These are phyloP conservation scores for Mus pahari DNA, from an alignment of 2,113 vertebrate species.

Conservation along the genomic window DNA sequence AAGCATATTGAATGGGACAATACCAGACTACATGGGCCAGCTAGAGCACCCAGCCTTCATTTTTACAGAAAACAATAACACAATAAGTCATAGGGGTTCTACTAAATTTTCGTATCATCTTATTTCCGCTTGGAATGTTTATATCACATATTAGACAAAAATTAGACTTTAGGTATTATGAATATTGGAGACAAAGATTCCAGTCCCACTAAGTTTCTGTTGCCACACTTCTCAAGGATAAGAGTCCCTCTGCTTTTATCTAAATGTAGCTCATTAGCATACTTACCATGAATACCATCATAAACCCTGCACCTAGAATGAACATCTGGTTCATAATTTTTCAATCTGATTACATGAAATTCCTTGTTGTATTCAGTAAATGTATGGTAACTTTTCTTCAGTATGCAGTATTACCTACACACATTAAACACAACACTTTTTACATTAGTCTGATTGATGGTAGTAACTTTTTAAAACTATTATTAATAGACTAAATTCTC, in stretches of 20 bases:
- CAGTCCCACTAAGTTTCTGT: background rate
- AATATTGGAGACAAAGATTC: background rate
- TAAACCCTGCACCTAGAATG: too few species aligned
- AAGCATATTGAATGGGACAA: background rate
- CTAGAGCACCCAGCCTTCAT: background rate
- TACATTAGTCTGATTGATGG: background rate
- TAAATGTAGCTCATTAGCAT: background rate
- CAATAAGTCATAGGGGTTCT: background rate
- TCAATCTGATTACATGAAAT: background rate
- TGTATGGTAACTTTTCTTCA: background rate
- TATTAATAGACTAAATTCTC: background rate
- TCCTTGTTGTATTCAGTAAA: background rate
- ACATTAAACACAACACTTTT: background rate
- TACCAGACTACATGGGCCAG: too few species aligned
- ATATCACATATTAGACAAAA: background rate
- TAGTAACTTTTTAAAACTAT: background rate
- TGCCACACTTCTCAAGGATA: background rate
- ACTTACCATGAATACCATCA: background rate
- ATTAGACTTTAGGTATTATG: background rate
- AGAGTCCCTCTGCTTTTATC: background rate
- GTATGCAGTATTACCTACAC: background rate
- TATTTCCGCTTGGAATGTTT: slow-evolving; percentile 14
- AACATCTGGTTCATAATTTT: background rate
- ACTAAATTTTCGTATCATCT: slow-evolving; percentile 35
- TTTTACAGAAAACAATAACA: background rate